Percentiles rank a stretch among this genome's conserved stretches.
phyloP scores from a whole-genome alignment of 2,888 invertebrate species.

The Xylophagus ater region DNA sequence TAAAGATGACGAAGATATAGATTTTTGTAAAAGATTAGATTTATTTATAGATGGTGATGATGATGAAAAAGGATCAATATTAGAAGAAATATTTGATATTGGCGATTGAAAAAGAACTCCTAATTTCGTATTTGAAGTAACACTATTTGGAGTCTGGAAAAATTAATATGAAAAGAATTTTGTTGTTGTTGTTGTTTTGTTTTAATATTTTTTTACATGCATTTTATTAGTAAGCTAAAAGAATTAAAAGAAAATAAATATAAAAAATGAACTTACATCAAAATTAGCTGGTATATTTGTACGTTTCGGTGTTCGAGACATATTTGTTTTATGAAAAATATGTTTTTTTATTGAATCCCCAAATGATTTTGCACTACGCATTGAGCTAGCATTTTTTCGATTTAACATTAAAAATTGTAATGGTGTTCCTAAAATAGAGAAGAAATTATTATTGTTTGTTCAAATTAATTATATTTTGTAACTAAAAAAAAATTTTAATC shows the following conservation, averaged over 20 bases:
- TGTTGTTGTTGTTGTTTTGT: too few species aligned
- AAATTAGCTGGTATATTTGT: slow-evolving; percentile 16
- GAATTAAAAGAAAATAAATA: background rate
- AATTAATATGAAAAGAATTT: slow-evolving; percentile 10
- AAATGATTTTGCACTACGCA: slow-evolving; percentile 47
- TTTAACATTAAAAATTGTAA: slow-evolving; percentile 49
- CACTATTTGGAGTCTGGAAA: slow-evolving; percentile 32
- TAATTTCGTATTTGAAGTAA: slow-evolving; percentile 29
- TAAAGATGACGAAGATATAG: slow-evolving; percentile 34
- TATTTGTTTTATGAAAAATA: slow-evolving; percentile 63
- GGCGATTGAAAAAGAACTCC: slow-evolving; percentile 38
- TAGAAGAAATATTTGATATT: slow-evolving; percentile 15
- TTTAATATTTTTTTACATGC: too few species aligned
- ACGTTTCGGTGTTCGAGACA: slow-evolving; percentile 38
- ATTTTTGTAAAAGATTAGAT: slow-evolving; percentile 31
- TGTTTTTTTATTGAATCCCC: slow-evolving; percentile 79
- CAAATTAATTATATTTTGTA: too few species aligned
- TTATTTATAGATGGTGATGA: slow-evolving; percentile 18
- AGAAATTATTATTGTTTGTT: too few species aligned
- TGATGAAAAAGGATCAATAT: too few species aligned
- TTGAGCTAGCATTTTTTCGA: slow-evolving; percentile 46
- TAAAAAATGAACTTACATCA: slow-evolving; percentile 20
- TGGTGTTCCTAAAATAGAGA: slow-evolving; percentile 58
- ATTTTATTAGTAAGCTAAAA: background rate
- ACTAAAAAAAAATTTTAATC: too few species aligned